Evolutionary conservation across 2,888 invertebrate genomes (phyloP).

Genomic region (Elaeidobius kamerunicus): DNA sequence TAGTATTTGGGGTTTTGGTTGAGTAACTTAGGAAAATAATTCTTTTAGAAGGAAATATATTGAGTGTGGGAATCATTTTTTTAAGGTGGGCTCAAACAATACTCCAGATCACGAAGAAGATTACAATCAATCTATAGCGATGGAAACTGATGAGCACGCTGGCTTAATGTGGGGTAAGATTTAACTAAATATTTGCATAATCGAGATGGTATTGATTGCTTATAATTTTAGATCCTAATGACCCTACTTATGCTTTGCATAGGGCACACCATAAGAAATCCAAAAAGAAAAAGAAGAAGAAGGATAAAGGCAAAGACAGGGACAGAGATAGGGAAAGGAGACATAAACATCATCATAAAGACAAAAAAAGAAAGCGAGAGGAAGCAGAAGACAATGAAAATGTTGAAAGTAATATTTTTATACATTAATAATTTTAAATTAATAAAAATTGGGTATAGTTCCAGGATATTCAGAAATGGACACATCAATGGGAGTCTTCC

Average conservation of each 20-base stretch:
- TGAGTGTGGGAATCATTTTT: too few species aligned
- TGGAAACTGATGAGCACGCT: slow-evolving; percentile 14
- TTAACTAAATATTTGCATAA: neutral
- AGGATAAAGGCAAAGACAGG: slow-evolving; percentile 62
- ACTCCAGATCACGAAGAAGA: slow-evolving; percentile 60
- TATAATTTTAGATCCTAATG: slow-evolving; percentile 45
- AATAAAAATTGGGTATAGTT: neutral
- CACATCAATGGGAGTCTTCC: slow-evolving; percentile 31
- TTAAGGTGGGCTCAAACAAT: slow-evolving; percentile 53
- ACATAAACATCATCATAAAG: slow-evolving; percentile 68
- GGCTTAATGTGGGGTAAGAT: slow-evolving; percentile 16
- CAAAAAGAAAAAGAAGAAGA: slow-evolving; percentile 79
- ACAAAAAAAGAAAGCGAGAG: slow-evolving; percentile 61
- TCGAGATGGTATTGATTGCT: too few species aligned
- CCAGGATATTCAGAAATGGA: slow-evolving; percentile 22
- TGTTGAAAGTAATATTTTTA: slow-evolving; percentile 13
- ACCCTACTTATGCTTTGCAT: slow-evolving; percentile 36
- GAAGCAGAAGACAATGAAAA: slow-evolving; percentile 51
- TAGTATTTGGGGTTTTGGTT: too few species aligned
- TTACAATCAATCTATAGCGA: slow-evolving; percentile 24
- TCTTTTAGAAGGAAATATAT: too few species aligned
- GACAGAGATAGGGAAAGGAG: slow-evolving; percentile 72
- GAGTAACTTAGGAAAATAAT: too few species aligned
- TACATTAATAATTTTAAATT: neutral
- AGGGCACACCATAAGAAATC: slow-evolving; percentile 63